Evolutionary conservation across 2,888 invertebrate species (phyloP).

Genomic region (Eupithecia exiguata): DNA sequence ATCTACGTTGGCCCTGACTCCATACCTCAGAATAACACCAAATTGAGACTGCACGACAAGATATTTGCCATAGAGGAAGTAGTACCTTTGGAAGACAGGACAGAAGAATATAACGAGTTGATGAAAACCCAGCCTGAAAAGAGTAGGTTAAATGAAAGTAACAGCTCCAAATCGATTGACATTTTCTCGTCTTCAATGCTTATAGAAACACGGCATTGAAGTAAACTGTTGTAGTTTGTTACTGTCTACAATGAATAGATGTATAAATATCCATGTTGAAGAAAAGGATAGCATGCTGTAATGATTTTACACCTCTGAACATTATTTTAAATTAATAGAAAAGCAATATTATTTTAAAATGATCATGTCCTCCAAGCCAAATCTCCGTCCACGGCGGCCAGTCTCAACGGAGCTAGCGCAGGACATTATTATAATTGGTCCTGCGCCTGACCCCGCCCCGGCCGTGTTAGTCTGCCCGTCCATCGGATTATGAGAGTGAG

Average conservation of each 20-base stretch:
- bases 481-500: background rate
- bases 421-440: background rate
- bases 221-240: too few relatives aligned
- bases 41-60: constrained; percentile 84
- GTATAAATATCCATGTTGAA: too few relatives aligned
- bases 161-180: background rate
- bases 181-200: background rate
- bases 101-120: constrained; percentile 65
- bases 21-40: constrained; percentile 85
- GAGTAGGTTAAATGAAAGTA: constrained; percentile 56
- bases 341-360: background rate
- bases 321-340: background rate
- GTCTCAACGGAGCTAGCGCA: background rate
- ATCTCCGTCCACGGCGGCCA: background rate
- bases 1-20: constrained; percentile 82
- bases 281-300: too few relatives aligned
- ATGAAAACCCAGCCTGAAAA: constrained; percentile 64
- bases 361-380: background rate
- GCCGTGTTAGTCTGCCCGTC: too few relatives aligned
- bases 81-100: constrained; percentile 73
- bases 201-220: background rate
- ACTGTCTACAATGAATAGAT: too few relatives aligned
- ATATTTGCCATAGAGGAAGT: constrained; percentile 86
- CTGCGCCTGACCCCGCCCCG: background rate
- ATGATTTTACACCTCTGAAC: background rate